Evolutionary conservation across 1,140 invertebrate species (phyloP).

Genomic region (Harlomillsia oculata): DNA sequence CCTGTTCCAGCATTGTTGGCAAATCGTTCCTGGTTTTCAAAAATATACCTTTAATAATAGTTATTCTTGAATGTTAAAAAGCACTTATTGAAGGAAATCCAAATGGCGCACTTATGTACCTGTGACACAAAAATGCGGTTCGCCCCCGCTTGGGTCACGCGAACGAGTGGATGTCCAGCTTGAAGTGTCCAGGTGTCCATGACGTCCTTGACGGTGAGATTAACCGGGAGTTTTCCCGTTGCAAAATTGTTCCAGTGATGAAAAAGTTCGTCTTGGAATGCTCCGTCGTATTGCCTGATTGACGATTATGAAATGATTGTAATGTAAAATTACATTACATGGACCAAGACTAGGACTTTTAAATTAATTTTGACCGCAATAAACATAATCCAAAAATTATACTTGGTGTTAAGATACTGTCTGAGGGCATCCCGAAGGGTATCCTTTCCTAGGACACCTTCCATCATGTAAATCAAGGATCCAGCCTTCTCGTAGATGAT

Average conservation of each 20-base stretch:
- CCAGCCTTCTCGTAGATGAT: constrained; percentile 30
- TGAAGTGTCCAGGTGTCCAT: constrained; percentile 90
- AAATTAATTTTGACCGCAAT: constrained; percentile 44
- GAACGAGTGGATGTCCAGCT: constrained; percentile 73
- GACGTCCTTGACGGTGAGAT: constrained; percentile 58
- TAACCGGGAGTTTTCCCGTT: constrained; percentile 49
- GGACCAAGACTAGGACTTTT: too few species aligned
- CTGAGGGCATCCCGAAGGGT: constrained; percentile 42
- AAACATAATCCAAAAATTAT: constrained; percentile 2
- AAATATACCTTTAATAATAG: neutral
- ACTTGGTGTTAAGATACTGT: constrained; percentile 31
- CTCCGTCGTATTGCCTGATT: constrained; percentile 60
- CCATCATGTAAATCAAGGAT: constrained; percentile 46
- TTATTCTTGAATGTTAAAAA: neutral
- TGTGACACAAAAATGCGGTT: constrained; percentile 41
- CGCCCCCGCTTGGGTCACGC: constrained; percentile 46
- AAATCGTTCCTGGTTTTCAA: constrained; percentile 13
- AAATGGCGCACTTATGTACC: constrained; percentile 36
- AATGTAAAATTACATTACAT: too few species aligned
- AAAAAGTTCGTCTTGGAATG: constrained; percentile 81
- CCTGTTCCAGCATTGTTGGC: neutral
- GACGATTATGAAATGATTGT: too few species aligned
- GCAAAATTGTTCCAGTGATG: constrained; percentile 61
- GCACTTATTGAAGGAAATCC: neutral
- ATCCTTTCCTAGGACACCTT: constrained; percentile 43